Percentiles rank a stretch among this genome's conserved stretches.
phyloP scores from a whole-genome alignment of 2,888 invertebrate genomes.

The Drosophila leonis region DNA sequence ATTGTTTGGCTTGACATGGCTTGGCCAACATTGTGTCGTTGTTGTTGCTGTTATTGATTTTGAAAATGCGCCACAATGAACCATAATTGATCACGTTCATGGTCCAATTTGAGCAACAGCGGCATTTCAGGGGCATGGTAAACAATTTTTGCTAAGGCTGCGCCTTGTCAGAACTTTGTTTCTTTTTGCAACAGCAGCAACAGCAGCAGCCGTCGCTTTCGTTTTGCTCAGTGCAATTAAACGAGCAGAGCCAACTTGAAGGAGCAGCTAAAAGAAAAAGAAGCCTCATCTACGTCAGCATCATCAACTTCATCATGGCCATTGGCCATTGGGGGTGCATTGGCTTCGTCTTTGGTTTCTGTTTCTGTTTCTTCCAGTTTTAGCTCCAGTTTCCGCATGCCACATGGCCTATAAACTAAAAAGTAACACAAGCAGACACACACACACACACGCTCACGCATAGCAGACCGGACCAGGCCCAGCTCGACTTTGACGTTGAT shows the following conservation, averaged over 20 bases:
- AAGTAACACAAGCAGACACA: slow-evolving; percentile 58
- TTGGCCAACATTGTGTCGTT: slow-evolving; percentile 36
- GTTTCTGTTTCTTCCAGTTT: slow-evolving; percentile 56
- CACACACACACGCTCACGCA: slow-evolving; percentile 7
- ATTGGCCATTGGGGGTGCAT: slow-evolving; percentile 52
- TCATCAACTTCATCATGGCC: slow-evolving; percentile 48
- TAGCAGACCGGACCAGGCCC: slow-evolving; percentile 42
- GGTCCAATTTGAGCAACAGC: slow-evolving; percentile 63
- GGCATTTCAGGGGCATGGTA: slow-evolving; percentile 35
- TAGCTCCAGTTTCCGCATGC: slow-evolving; percentile 71
- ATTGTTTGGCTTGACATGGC: slow-evolving; percentile 38
- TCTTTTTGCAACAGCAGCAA: slow-evolving; percentile 11
- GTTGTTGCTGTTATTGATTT: slow-evolving; percentile 71
- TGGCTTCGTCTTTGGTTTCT: slow-evolving; percentile 31
- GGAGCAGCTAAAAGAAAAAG: slow-evolving; percentile 7
- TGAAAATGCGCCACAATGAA: slow-evolving; percentile 75
- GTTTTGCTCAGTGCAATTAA: slow-evolving; percentile 51
- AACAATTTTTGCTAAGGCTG: slow-evolving; percentile 25
- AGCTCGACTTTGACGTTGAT: slow-evolving; percentile 33
- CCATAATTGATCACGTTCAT: slow-evolving; percentile 81
- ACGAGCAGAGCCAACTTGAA: slow-evolving; percentile 22
- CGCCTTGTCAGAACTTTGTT: slow-evolving; percentile 44
- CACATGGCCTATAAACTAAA: slow-evolving; percentile 76
- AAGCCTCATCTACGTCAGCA: slow-evolving; percentile 53
- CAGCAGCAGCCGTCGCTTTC: slow-evolving; percentile 31